Percentiles rank a stretch among this genome's conserved stretches.
Conservation (phyloP, 2,797 vertebrate genomes). For the Danio albolineatus region DNA sequence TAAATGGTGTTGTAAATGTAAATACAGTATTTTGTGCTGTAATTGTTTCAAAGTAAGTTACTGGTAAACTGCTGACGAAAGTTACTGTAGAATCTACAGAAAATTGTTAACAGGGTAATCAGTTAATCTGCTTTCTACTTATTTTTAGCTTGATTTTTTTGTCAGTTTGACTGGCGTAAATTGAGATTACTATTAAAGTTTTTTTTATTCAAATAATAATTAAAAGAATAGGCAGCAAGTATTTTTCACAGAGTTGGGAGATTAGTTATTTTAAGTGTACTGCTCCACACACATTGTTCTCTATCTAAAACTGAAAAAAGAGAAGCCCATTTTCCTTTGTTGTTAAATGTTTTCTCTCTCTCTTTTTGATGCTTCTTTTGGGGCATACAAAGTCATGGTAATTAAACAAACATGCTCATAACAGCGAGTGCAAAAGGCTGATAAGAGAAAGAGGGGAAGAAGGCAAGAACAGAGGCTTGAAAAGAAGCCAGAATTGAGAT, state of each 20-base stretch:
- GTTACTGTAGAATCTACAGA: too few species aligned
- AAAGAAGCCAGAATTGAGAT: slow-evolving; percentile 65
- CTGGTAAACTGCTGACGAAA: too few species aligned
- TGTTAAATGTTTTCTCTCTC: slow-evolving; percentile 65
- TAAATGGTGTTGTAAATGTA: too few species aligned
- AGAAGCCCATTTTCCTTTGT: slow-evolving; percentile 58
- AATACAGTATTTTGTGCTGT: too few species aligned
- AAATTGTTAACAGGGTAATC: too few species aligned
- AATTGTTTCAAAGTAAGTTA: too few species aligned
- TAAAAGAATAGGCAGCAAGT: too few species aligned
- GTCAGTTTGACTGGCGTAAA: too few species aligned
- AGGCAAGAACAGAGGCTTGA: slow-evolving; percentile 63
- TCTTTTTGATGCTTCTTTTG: slow-evolving; percentile 27
- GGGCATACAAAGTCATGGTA: slow-evolving; percentile 24
- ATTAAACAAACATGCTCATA: slow-evolving; percentile 53
- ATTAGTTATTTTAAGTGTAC: slow-evolving; percentile 71
- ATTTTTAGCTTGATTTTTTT: too few species aligned
- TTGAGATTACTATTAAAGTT: too few species aligned
- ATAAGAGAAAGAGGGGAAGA: slow-evolving; percentile 77
- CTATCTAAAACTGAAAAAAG: slow-evolving; percentile 21
- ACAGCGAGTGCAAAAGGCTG: slow-evolving; percentile 63
- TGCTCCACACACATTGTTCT: slow-evolving; percentile 69
- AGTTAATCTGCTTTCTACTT: too few species aligned
- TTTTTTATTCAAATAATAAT: too few species aligned
- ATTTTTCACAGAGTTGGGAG: slow-evolving; percentile 50